These are phyloP conservation scores for Caenorhabditis macrosperma DNA, from an alignment of 2,888 invertebrate species.

Conservation along the genomic window DNA sequence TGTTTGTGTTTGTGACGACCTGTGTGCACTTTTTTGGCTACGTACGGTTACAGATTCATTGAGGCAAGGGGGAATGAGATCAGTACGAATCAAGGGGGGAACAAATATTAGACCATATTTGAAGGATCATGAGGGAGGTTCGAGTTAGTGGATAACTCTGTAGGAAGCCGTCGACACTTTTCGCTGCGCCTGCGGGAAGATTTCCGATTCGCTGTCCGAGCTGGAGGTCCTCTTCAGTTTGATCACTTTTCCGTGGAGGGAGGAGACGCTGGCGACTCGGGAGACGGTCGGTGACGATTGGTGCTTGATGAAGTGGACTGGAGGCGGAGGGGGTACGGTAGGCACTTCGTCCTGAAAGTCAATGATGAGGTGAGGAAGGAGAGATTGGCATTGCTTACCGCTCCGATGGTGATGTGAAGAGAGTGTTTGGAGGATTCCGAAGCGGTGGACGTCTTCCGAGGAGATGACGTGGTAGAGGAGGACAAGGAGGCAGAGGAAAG, in stretches of 20 bases:
- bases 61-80: too few relatives aligned
- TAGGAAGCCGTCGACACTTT: not conserved
- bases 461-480: not conserved
- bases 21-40: too few relatives aligned
- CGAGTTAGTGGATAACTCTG: slow-evolving; percentile 11
- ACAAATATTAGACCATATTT: too few relatives aligned
- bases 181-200: too few relatives aligned
- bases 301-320: slow-evolving; percentile 25
- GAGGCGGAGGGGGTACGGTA: slow-evolving; percentile 4
- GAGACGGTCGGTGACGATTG: not conserved
- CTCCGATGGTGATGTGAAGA: not conserved
- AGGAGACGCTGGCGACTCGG: slow-evolving; percentile 2
- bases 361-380: not conserved
- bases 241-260: not conserved
- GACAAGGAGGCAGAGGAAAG: not conserved
- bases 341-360: not conserved
- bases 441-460: not conserved
- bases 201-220: not conserved
- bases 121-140: too few relatives aligned
- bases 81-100: too few relatives aligned
- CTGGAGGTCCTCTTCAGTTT: not conserved
- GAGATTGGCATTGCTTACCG: not conserved
- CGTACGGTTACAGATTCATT: too few relatives aligned
- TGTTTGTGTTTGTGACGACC: too few relatives aligned
- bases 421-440: not conserved